A percentile compares a stretch with the other conserved stretches of the same genome.
These are phyloP conservation scores for Cirrhinus molitorella DNA, from an alignment of 2,797 vertebrate genomes.

Conservation along the genomic window DNA sequence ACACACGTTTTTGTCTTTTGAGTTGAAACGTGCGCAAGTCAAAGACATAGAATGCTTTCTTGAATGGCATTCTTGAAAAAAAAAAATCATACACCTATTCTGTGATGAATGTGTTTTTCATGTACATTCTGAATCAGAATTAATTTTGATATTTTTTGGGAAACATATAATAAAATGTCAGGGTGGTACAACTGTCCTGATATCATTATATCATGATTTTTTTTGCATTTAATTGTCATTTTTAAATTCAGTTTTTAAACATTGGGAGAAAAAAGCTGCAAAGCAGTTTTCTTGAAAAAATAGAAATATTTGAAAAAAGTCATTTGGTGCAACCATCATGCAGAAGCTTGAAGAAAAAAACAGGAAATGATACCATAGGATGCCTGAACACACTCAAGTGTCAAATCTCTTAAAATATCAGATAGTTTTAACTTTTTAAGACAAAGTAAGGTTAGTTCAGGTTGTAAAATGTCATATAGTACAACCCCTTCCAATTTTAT, in stretches of 20 bases:
- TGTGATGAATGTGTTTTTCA: too few relatives aligned
- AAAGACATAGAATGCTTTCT: not conserved
- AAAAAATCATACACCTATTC: not conserved
- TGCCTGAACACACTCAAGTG: not conserved
- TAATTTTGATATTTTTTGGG: not conserved
- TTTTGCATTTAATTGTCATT: too few relatives aligned
- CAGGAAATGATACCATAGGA: too few relatives aligned
- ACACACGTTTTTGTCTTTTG: not conserved
- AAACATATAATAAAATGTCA: not conserved
- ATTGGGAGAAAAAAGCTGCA: accelerated
- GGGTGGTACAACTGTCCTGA: not conserved
- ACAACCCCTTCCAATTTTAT: not conserved
- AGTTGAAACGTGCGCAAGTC: not conserved
- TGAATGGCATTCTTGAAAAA: too few relatives aligned
- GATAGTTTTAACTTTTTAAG: not conserved
- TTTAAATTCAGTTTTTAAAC: too few relatives aligned
- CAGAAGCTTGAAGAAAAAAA: not conserved
- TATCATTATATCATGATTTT: too few relatives aligned
- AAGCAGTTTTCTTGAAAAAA: too few relatives aligned
- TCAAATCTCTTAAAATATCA: not conserved
- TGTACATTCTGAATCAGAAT: not conserved
- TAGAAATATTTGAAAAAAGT: not conserved
- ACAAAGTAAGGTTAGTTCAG: not conserved
- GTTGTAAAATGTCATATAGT: not conserved
- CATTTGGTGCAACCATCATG: not conserved